Conservation (phyloP, 2,113 vertebrate species). For the Ptyas mucosa region DNA sequence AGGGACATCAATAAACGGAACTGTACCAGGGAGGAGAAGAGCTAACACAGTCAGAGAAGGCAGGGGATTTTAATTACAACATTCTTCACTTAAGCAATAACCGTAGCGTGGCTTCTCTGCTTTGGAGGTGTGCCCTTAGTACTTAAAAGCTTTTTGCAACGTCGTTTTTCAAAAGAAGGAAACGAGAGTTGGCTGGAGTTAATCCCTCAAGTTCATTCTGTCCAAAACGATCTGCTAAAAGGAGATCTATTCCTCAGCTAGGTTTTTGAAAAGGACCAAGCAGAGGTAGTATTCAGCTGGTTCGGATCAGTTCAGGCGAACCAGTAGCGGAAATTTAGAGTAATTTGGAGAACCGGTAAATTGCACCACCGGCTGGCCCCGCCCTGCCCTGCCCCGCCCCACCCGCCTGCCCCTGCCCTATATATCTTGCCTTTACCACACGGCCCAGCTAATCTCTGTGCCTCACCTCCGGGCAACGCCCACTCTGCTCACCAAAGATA, state of each 20-base stretch:
- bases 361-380: too few species aligned
- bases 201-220: too few species aligned
- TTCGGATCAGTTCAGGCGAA: too few species aligned
- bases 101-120: neutral
- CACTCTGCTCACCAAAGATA: too few species aligned
- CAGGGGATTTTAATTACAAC: constrained; percentile 32
- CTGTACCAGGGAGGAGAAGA: constrained; percentile 20
- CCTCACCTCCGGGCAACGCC: too few species aligned
- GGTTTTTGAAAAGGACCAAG: neutral
- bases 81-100: constrained; percentile 38
- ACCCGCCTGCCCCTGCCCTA: too few species aligned
- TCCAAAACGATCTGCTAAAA: neutral
- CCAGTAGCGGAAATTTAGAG: too few species aligned
- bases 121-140: neutral
- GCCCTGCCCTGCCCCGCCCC: too few species aligned
- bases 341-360: too few species aligned
- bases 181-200: rapidly evolving
- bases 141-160: neutral
- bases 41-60: constrained; percentile 28
- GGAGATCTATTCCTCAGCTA: neutral
- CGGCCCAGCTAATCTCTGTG: too few species aligned
- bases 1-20: constrained; percentile 49
- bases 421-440: too few species aligned
- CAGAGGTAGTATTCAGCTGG: too few species aligned
- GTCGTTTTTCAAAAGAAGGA: neutral